Evolutionary conservation across 2,888 invertebrate genomes (phyloP), one percentile per base, ranked within the genome.

Genomic region (Rhagophthalmus giganteus): DNA sequence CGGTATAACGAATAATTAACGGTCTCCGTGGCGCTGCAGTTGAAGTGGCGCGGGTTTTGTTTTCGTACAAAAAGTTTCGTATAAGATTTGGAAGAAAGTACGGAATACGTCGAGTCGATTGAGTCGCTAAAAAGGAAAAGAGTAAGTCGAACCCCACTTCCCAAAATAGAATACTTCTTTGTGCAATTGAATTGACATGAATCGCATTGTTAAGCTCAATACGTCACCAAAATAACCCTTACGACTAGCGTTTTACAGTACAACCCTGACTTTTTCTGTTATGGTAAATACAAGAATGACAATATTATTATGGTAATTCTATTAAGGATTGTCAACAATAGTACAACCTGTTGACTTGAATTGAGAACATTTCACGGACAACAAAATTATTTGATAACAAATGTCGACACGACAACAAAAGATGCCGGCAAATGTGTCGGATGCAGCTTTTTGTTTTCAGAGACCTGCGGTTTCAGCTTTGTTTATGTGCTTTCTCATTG

Each of bases 271-370:
- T 69, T 68, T 68, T 70, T 69, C 67, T 69, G 69, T 70, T 70
- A 70, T 70, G 70, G 71, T 71, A 71, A 71, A 71, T 70, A 69
- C 66, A 74, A 73, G 73, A 74, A 74, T 72, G 74, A 72, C 73
- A 74, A 74, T 74, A 74, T 73, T 74, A 73, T 74, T 73, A 74
- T 74, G 74, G 72, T 74, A 74, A 74, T 74, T 72, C 72, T 69
- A 74, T 74, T 74, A 74, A 74, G 72, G 68, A 69, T 71, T 65
- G 69, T 65, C 67, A 67, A 72, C 71, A 73, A 74, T 73, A 63
- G 69, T 69, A 62, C 73, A 74, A 74, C 74, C 74, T 74, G 74
- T 74, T 74, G 74, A 66, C 61, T 65, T 64, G 68, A 68, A 72
- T 72, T 63, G 70, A 47, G 63, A 69, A 66, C 71, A 65, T 72